Conservation (phyloP, 2,888 invertebrate genomes). For the Diplazon laetatorius region DNA sequence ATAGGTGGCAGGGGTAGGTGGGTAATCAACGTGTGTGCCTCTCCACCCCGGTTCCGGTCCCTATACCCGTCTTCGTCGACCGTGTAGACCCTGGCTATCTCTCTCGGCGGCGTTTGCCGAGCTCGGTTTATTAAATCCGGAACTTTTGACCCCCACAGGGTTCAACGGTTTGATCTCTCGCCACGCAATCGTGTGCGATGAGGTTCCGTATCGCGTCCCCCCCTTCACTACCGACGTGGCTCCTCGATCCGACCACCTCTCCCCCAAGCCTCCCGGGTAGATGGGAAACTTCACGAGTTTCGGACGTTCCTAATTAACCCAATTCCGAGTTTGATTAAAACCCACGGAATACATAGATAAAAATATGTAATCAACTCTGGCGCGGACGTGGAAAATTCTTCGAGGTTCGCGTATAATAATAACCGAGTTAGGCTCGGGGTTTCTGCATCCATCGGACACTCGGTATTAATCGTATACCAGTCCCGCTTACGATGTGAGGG, state of each 20-base stretch:
- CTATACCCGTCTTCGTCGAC: slow-evolving; percentile 51
- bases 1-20: slow-evolving; percentile 26
- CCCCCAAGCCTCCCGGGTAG: slow-evolving; percentile 22
- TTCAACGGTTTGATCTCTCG: slow-evolving; percentile 67
- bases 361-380: slow-evolving; percentile 37
- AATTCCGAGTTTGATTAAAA: slow-evolving; percentile 63
- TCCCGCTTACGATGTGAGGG: no score
- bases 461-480: no score
- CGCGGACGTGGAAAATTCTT: slow-evolving; percentile 40
- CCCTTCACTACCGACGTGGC: background rate
- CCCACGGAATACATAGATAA: slow-evolving; percentile 51
- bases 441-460: no score
- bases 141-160: slow-evolving; percentile 67
- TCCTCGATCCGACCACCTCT: background rate
- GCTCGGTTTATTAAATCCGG: slow-evolving; percentile 70
- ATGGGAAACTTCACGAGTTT: slow-evolving; percentile 61
- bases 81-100: slow-evolving; percentile 28
- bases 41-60: slow-evolving; percentile 54
- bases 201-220: slow-evolving; percentile 48
- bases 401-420: slow-evolving; percentile 15
- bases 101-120: slow-evolving; percentile 40
- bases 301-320: slow-evolving; percentile 60
- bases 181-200: slow-evolving; percentile 61
- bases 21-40: slow-evolving; percentile 69
- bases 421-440: no score